Evolutionary conservation across 2,888 invertebrate species (phyloP), one percentile per base, ranked within the genome.

Genomic region (Diarsia mendica): DNA sequence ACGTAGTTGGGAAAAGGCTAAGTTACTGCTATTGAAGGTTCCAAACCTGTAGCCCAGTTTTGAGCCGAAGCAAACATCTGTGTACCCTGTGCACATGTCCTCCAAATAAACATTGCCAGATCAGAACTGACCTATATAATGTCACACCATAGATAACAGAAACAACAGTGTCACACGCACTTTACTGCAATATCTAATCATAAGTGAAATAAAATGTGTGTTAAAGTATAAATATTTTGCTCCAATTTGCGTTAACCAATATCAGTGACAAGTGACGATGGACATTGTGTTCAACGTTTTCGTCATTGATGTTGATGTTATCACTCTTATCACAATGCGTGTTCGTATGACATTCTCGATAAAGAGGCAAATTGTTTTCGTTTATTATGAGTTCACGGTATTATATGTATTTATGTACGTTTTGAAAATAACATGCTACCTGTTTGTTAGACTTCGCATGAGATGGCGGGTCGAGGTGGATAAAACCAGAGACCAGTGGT

Each of bases 171-270:
- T 15, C 15, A 46, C 23, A 33, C 55, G 33, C 72, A 55, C 18
- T 76, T n/a, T 3, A 49, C 8, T 39, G 28, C 9, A 39, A n/a
- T 55, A 76, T 79, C 63, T 79, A 39, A 77, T 79, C 80, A 0
- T 33, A 48, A 44, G 4, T 49, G 44, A 49, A 49, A 66, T 80
- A 73, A 46, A 65, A n/a, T 28, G 23, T 28, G 9, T 48, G 49
- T 49, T 58, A 63, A 44, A 63, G 63, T 13, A n/a, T 67, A 49
- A 49, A 60, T 77, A 68, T 77, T 71, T 55, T 78, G 60, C 39
- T 20, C 15, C 39, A 66, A 69, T 72, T 64, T 79, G 33, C 53
- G 53, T 67, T 58, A 58, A 69, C 48, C 49, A 61, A 55, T 79
- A 70, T 79, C 49, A 67, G 44, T 61, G 33, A 67, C 18, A 33